These are phyloP conservation scores for Gasteruption jaculator DNA, from an alignment of 2,888 invertebrate species.

Conservation along the genomic window DNA sequence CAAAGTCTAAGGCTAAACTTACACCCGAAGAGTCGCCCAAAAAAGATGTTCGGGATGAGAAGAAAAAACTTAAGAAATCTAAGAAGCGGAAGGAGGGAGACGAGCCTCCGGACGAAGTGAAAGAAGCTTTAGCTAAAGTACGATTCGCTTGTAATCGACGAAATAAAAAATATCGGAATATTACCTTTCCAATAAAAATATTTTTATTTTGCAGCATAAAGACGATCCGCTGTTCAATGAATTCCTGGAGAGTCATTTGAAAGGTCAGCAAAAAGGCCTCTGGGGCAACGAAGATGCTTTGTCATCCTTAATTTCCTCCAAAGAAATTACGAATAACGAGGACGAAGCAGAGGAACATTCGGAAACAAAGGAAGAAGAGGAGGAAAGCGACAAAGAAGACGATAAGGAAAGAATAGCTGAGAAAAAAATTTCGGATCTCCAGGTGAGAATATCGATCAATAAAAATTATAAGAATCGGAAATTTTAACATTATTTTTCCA, in stretches of 20 bases:
- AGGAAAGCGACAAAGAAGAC: conserved; percentile 32
- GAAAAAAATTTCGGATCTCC: conserved; percentile 72
- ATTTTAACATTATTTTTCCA: no score
- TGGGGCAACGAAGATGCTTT: no score
- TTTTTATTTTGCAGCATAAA: conserved; percentile 59
- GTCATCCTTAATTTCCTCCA: no score
- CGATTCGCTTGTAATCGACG: no score
- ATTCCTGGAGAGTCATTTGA: conserved; percentile 77
- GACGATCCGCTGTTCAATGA: conserved; percentile 87
- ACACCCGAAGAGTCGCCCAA: conserved; percentile 69
- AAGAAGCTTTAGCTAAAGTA: conserved; percentile 66
- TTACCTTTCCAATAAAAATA: not conserved
- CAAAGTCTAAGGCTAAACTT: conserved; percentile 92
- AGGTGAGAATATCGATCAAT: conserved; percentile 52
- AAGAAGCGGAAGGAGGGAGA: conserved; percentile 35
- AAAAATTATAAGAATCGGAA: conserved; percentile 12
- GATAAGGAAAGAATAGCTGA: conserved; percentile 61
- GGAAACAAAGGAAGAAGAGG: conserved; percentile 30
- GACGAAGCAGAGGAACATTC: conserved; percentile 33
- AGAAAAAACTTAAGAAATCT: conserved; percentile 25
- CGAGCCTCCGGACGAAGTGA: conserved; percentile 54
- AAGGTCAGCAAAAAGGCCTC: conserved; percentile 41
- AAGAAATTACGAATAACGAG: conserved; percentile 23
- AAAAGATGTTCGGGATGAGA: conserved; percentile 30
- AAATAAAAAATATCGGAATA: not conserved